Percentiles rank a stretch among this genome's conserved stretches.
These are phyloP conservation scores for Garrulus glandarius DNA, from an alignment of 2,797 vertebrate genomes.

Conservation along the genomic window DNA sequence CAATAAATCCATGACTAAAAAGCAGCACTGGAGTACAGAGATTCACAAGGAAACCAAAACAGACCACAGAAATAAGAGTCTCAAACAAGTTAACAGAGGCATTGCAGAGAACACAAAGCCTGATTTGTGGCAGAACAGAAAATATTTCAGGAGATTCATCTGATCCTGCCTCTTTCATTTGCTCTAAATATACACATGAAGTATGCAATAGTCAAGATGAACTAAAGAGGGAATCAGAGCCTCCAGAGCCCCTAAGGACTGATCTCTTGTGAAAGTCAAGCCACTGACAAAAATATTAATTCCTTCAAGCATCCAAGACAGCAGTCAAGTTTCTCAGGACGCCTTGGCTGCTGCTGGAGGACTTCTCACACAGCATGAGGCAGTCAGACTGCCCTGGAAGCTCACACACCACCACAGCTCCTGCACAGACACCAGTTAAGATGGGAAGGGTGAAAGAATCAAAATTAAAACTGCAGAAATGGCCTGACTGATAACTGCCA, in stretches of 20 bases:
- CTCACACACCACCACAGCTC: not conserved
- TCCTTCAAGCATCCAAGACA: not conserved
- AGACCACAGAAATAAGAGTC: not conserved
- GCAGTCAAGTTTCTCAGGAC: not conserved
- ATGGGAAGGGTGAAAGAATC: not conserved
- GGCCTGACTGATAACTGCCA: not conserved
- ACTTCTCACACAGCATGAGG: not conserved
- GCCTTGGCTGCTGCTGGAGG: not conserved
- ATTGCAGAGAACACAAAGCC: not conserved
- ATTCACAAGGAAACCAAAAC: not conserved
- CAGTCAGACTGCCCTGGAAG: not conserved
- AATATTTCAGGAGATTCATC: not conserved
- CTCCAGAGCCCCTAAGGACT: not conserved
- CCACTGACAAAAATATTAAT: slow-evolving; percentile 11
- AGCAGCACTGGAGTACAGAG: not conserved
- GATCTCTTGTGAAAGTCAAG: slow-evolving; percentile 14
- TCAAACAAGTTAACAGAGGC: slow-evolving; percentile 18
- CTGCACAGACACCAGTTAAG: not conserved
- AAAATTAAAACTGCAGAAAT: not conserved
- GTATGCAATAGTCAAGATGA: not conserved
- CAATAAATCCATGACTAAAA: not conserved
- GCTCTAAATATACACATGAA: not conserved
- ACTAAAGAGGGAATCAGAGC: slow-evolving; percentile 25
- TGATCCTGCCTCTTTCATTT: slow-evolving; percentile 5
- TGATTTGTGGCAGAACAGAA: not conserved